Conservation (phyloP, 2,888 invertebrate genomes). For the Myathropa florea region DNA sequence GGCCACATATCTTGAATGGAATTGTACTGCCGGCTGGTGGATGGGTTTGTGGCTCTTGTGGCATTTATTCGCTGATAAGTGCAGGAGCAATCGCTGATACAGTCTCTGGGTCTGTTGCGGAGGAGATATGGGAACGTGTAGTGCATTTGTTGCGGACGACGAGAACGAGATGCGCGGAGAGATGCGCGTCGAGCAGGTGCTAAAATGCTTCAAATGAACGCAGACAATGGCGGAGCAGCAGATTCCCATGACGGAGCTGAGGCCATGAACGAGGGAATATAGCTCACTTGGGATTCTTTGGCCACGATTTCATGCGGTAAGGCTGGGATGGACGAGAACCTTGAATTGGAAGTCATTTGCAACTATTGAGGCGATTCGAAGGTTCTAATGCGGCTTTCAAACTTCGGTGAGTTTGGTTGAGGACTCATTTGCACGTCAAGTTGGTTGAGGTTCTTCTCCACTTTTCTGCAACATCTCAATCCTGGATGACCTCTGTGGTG, state of each 20-base stretch:
- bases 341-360: not conserved
- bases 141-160: conserved; percentile 60
- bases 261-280: not conserved
- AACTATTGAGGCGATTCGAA: not conserved
- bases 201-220: conserved; percentile 48
- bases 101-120: conserved; percentile 8
- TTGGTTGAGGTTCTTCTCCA: too few species aligned
- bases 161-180: conserved; percentile 20
- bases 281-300: not conserved
- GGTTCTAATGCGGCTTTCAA: not conserved
- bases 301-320: not conserved
- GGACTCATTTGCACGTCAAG: too few species aligned
- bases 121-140: conserved; percentile 57
- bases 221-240: conserved; percentile 9
- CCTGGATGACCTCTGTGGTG: too few species aligned
- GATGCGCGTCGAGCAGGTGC: conserved; percentile 52
- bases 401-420: too few species aligned
- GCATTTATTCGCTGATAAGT: conserved; percentile 65
- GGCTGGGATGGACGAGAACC: not conserved
- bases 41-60: conserved; percentile 2
- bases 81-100: conserved; percentile 59
- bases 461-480: too few species aligned
- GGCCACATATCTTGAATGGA: conserved; percentile 66
- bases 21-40: conserved; percentile 39
- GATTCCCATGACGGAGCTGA: not conserved